Evolutionary conservation across 2,888 invertebrate genomes (phyloP), one percentile per base, ranked within the genome.

Genomic region (Exephanes ischioxanthus): DNA sequence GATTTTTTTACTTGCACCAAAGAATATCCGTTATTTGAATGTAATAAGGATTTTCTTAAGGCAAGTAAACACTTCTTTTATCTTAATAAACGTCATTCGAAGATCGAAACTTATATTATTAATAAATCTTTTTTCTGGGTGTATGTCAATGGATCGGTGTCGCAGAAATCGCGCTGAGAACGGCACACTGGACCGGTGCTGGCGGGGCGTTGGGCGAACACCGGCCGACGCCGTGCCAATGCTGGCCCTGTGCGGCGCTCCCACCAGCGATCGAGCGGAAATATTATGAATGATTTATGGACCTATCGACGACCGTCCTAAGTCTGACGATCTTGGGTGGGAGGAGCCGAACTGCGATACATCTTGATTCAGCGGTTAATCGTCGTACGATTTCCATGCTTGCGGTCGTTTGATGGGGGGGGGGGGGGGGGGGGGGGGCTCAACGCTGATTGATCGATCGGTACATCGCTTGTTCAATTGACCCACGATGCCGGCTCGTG

Each of bases 371-470:
- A n/a, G 37, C 2, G 73, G 68, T 53, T 75, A 78, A 84, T 77
- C 80, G 77, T 55, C 41, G 81, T 86, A 80, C 73, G 84, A 87
- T 88, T 84, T 80, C 66, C 48, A 77, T 66, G 77, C 71, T 53
- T 45, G 61, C 80, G 79, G 71, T 70, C 80, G 85, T 88, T 88
- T 88, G 89, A 89, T 88, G 89, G 88, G 88, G 87, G 85, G 83
- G 84, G 87, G 85, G 83, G 84, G 87, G 85, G 83, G 89, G 88
- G 88, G 89, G 88, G 88, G 87, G 85, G 83, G 84, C 88, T 90
- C 86, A 87, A 85, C 90, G 88, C 80, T 88, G 89, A 90, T 87
- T 86, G 89, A 90, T 90, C 87, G 89, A 87, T 86, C 83, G 86
- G 81, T 63, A 87, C 73, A 78, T 61, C 70, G 84, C 78, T 81